Evolutionary conservation across 1,140 invertebrate genomes (phyloP).

Genomic region (Drosophila orosa): DNA sequence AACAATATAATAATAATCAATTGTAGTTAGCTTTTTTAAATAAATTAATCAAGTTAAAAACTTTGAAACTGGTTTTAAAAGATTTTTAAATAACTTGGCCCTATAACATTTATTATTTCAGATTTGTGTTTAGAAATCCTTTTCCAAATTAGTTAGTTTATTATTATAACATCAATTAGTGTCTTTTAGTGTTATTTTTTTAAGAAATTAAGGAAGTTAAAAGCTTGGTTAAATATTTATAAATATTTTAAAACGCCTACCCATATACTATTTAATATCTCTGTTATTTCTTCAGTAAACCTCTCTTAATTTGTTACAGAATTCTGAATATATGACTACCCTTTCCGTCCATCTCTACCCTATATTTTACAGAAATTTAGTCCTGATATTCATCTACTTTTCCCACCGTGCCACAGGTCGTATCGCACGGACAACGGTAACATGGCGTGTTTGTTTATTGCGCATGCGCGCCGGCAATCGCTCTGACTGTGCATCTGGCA

Average conservation of each 20-base stretch:
- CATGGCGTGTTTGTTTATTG: slow-evolving; percentile 82
- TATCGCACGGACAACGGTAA: slow-evolving; percentile 67
- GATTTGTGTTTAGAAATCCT: background rate
- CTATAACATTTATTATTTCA: no score
- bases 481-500: slow-evolving; percentile 33
- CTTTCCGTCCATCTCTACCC: background rate
- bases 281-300: background rate
- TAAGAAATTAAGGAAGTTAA: background rate
- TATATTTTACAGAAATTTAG: background rate
- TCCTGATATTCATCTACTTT: background rate
- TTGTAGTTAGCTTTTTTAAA: background rate
- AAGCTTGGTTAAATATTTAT: background rate
- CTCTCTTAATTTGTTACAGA: background rate
- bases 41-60: background rate
- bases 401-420: slow-evolving; percentile 51
- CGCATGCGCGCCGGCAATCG: slow-evolving; percentile 77
- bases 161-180: no score
- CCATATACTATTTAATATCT: no score
- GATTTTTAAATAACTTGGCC: background rate
- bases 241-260: background rate
- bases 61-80: background rate
- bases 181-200: background rate
- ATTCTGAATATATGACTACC: background rate
- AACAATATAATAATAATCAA: background rate
- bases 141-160: background rate